Evolutionary conservation across 2,797 vertebrate genomes (phyloP), one percentile per base, ranked within the genome.

Genomic region (Danio aesculapii): DNA sequence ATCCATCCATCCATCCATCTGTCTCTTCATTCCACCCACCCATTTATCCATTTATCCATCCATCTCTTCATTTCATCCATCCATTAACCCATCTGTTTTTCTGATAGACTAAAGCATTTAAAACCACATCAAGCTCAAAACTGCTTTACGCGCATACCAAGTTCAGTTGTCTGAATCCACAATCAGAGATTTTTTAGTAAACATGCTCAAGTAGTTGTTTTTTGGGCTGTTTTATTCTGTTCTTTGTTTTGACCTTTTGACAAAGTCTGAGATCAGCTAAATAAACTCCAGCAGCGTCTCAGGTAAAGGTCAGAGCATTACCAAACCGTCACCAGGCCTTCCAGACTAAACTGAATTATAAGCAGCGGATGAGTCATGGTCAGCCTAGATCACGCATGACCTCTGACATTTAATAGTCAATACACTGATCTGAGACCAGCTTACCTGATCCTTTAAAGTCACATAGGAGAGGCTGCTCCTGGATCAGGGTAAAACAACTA

Each of bases 191-290:
- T 30, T 30, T 30, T 30, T 30, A 30, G 30, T 30, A 30, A 30
- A 30, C 30, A 30, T 30, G 3, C 6, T 21, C 16, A 6, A 3
- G 44, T 13, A 10, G 6, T 59, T 62, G 0, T 16, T 59, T 63
- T 11, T 43, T 52, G 19, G 6, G 11, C 16, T 19, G 9, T 69
- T 44, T 5, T 17, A 50, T 61, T 70, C 13, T 13, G 19, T 70
- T 78, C 16, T 61, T 52, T 78, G 30, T 70, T 61, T 17, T 78
- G 79, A 81, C 79, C 79, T 78, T 78, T 84, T 44, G 2, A 69
- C 11, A 75, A 84, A 57, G 30, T n/a, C 79, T 30, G 19, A 49
- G 57, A 62, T 84, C 41, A 72, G 80, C 53, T 44, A 44, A 64
- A 79, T 64, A 64, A 82, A 82, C 70, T 64, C 17, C 14, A 16